Evolutionary conservation across 2,113 vertebrate genomes (phyloP).

Genomic region (Prunella fulvescens): DNA sequence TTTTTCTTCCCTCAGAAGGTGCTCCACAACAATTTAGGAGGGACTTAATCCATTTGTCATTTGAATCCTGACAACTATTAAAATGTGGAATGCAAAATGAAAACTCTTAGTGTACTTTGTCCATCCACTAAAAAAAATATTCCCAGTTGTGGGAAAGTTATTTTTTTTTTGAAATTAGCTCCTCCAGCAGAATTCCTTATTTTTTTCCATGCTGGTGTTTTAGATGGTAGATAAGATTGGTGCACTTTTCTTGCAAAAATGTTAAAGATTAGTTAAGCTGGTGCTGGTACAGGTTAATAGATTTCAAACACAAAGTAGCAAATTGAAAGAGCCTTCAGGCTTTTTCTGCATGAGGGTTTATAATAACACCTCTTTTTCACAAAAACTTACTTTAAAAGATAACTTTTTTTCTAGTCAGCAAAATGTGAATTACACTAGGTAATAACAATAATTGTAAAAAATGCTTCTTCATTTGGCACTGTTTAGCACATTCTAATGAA

Average conservation of each 20-base stretch:
- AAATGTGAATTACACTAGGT: slow-evolving; percentile 26
- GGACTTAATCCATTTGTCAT: not conserved
- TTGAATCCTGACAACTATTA: not conserved
- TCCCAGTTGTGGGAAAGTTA: not conserved
- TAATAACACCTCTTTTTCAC: slow-evolving; percentile 13
- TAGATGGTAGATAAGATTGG: not conserved
- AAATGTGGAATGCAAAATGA: not conserved
- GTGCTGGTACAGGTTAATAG: not conserved
- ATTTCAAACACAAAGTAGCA: not conserved
- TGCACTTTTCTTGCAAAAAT: not conserved
- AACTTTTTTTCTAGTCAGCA: not conserved
- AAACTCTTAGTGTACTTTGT: not conserved
- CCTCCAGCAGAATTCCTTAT: not conserved
- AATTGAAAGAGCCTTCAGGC: slow-evolving; percentile 1
- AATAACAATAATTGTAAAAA: slow-evolving; percentile 51
- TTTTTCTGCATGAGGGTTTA: not conserved
- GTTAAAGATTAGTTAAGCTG: not conserved
- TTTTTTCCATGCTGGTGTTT: not conserved
- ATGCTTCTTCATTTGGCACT: slow-evolving; percentile 27
- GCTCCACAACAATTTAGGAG: not conserved
- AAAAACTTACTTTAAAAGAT: not conserved
- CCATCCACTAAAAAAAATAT: not conserved
- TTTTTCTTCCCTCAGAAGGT: not conserved
- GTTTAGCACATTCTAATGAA: slow-evolving; percentile 42
- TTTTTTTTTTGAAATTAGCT: not conserved